A percentile compares a stretch with the other conserved stretches of the same genome.
Evolutionary conservation across 2,888 invertebrate species (phyloP).

Genomic region (Chymomyza procnemis): DNA sequence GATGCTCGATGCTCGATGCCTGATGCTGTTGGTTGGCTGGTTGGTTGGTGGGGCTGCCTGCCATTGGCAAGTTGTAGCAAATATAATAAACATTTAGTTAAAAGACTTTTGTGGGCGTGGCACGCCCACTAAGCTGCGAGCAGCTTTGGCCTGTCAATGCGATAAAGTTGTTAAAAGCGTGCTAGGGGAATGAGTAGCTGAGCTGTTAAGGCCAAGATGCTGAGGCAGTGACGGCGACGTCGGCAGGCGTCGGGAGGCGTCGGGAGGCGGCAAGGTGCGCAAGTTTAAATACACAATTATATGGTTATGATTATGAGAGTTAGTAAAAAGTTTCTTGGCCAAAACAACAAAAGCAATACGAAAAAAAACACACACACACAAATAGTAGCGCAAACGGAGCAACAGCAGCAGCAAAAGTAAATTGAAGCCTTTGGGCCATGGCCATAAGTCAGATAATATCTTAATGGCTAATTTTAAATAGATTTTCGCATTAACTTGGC

Average conservation of each 20-base stretch:
- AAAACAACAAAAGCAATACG: constrained; percentile 12
- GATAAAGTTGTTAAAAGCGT: constrained; percentile 28
- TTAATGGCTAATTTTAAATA: constrained; percentile 7
- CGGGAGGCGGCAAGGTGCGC: constrained; percentile 25
- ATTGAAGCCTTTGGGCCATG: constrained; percentile 3
- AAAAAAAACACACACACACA: too few relatives aligned
- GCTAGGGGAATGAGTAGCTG: neutral
- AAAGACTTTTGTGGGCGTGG: constrained; percentile 23
- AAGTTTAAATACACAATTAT: constrained; percentile 66
- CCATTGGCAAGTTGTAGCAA: constrained; percentile 14
- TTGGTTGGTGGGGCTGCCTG: neutral
- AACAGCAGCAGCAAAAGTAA: constrained; percentile 20
- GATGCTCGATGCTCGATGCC: neutral
- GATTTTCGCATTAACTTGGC: neutral
- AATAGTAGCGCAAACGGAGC: too few relatives aligned
- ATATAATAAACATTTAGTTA: constrained; percentile 58
- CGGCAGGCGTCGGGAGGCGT: too few relatives aligned
- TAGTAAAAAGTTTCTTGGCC: constrained; percentile 48
- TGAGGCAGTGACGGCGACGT: neutral
- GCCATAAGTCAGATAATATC: constrained; percentile 33
- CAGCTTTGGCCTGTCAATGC: constrained; percentile 33
- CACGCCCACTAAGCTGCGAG: neutral
- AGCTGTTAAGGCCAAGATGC: neutral
- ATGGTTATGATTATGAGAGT: constrained; percentile 66
- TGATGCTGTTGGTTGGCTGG: neutral